Base-by-base conservation (phyloP, 2,888 invertebrate genomes). In the Drosophila recens region DNA sequence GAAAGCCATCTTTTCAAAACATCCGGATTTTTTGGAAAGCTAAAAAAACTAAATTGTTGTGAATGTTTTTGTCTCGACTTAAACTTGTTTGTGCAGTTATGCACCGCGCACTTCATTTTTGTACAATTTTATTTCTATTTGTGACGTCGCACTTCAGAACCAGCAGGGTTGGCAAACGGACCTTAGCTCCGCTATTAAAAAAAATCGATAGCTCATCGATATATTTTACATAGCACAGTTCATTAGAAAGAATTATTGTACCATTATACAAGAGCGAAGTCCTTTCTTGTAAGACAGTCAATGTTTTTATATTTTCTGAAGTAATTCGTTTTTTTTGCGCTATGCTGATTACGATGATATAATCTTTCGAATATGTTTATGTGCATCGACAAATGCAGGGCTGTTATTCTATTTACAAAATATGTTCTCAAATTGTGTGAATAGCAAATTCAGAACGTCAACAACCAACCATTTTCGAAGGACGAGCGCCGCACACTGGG, bases 31-130 rank as follows among this genome's bases (percentile, higher is more conserved):
- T 75, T 82, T 0, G 88, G 82, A 51, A 87, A 87, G 20, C 72
- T 79, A 30, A 87, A 82, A 51, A 82, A 82, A 10, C 88, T 74
- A 0, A 67, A 48, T 23, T 78, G 67, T 6, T 51, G 59, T 6
- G 79, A 75, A 34, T 75, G 75, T 43, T 76, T 76, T 58, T 79
- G 68, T 36, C 52, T 46, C 1, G 79, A 56, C 11, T 69, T 75
- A n/a, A 79, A 75, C 15, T 62, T 79, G 51, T 82, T 87, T 15
- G 63, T 56, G 53, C 86, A 87, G 57, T 68, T 74, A 36, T 62
- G 64, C 48, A 82, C 75, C 3, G 64, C 85, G 63, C 82, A 82
- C 67, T 75, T 74, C 88, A 87, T 87, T 67, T 75, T 61, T 34
- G 15, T 54, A 56, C 43, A 54, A 75, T 20, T 65, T 63, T 15